A percentile compares a stretch with the other conserved stretches of the same genome.
Evolutionary conservation across 2,113 vertebrate genomes (phyloP).

Genomic region (Antechinus stuartii): DNA sequence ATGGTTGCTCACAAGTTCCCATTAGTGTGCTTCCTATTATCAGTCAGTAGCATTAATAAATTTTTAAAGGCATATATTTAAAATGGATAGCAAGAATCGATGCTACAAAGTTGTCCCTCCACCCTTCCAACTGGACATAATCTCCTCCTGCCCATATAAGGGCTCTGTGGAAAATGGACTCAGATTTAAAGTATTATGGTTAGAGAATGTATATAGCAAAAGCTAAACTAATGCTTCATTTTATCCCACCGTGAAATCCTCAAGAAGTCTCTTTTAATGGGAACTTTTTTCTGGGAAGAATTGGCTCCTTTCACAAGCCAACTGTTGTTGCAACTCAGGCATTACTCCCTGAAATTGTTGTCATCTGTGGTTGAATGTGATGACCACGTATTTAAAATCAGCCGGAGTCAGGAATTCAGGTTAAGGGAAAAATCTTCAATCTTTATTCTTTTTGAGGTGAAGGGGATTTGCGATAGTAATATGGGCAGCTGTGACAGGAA

Average conservation of each 20-base stretch:
- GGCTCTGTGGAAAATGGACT: background rate
- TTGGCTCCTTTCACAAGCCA: background rate
- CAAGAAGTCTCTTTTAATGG: background rate
- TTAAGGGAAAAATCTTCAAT: too few species aligned
- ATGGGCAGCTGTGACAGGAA: too few species aligned
- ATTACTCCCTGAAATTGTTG: background rate
- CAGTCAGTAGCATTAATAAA: background rate
- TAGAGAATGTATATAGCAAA: background rate
- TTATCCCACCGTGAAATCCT: background rate
- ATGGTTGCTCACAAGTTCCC: background rate
- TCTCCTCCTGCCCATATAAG: background rate
- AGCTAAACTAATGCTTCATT: background rate
- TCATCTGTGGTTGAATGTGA: background rate
- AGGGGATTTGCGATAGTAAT: too few species aligned
- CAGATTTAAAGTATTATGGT: background rate
- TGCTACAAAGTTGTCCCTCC: background rate
- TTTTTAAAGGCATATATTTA: background rate
- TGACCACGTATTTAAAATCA: too few species aligned
- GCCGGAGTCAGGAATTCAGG: too few species aligned
- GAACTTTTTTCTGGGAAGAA: background rate
- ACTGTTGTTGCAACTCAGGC: background rate
- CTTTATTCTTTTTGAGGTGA: too few species aligned
- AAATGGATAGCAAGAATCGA: background rate
- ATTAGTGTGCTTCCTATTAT: background rate
- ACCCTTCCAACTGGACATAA: background rate